Conservation (phyloP, 2,797 vertebrate genomes). For the Pangasius larnaudii region DNA sequence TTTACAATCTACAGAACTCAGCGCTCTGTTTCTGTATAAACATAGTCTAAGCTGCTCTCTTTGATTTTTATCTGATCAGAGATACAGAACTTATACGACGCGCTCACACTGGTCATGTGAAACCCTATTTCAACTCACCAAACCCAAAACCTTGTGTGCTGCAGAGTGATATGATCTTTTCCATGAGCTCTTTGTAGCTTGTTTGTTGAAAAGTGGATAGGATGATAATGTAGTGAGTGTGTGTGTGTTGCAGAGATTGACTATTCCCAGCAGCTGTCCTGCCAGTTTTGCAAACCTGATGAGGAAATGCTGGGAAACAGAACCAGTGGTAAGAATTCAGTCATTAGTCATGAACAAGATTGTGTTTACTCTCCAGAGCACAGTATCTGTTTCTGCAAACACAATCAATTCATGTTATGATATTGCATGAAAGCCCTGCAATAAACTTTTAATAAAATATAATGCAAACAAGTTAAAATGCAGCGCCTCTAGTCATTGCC, state of each 20-base stretch:
- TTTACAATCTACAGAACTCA: not conserved
- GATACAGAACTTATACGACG: not conserved
- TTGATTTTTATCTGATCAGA: slow-evolving; percentile 4
- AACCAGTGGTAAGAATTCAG: slow-evolving; percentile 83
- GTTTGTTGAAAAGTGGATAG: not conserved
- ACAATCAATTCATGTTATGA: not conserved
- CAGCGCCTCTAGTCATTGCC: not conserved
- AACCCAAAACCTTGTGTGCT: not conserved
- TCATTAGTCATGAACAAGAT: not conserved
- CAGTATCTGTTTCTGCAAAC: not conserved
- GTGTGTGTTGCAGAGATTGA: slow-evolving; percentile 86
- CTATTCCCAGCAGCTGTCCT: slow-evolving; percentile 95
- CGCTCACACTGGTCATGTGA: not conserved
- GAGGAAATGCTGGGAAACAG: slow-evolving; percentile 90
- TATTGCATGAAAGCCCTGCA: not conserved
- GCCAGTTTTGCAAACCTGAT: slow-evolving; percentile 92
- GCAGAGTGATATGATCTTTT: not conserved
- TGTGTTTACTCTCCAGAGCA: not conserved
- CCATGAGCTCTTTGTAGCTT: slow-evolving; percentile 11
- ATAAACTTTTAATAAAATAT: slow-evolving; percentile 7
- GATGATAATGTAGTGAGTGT: slow-evolving; percentile 6
- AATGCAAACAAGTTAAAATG: slow-evolving; percentile 4
- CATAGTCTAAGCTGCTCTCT: not conserved
- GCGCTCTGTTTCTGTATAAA: not conserved
- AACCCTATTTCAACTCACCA: not conserved